Evolutionary conservation across 2,113 vertebrate genomes (phyloP), one percentile per base, ranked within the genome.

Genomic region (Hoplias malabaricus): DNA sequence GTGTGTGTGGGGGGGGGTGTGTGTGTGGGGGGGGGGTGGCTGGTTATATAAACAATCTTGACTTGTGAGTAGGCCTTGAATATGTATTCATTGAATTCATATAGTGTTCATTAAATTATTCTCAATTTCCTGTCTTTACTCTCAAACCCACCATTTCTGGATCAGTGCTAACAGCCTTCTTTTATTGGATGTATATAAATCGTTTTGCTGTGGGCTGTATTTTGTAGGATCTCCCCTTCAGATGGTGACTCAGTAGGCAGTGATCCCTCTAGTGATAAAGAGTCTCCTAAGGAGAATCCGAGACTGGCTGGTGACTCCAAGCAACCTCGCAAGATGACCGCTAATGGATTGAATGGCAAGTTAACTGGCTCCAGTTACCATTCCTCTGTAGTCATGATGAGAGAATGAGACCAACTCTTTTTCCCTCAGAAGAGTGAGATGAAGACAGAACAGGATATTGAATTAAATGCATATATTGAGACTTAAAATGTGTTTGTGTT

Each of bases 201-300:
- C 13, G 3, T 4, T 43, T 73, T 31, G 31, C 8, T 12, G 70
- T 77, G 79, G 81, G 68, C 70, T 63, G 83, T 86, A 43, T 77
- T 61, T 33, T 77, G 74, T 73, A 98, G 97, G 87, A 90, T 99
- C 86, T 96, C 94, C 0, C 96, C 97, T 0, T 98, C 96, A 2
- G 96, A 99, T 72, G 94, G 93, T 0, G 95, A 97, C 82, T 99
- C 97, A 0, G 91, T 95, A 1, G 93, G 92, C 34, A 99, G 96
- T 69, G 95, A 98, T 53, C 94, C 91, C 8, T 96, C 95, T 82
- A 96, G 95, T 0, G 96, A 93, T 79, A 92, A 92, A 77, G 96
- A 96, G 27, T 92, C 90, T 0, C 91, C 91, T 0, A 95, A 96
- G 57, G 95, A 96, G 80, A 90, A 86, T 84, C 87, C 79, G 54